Percentiles rank a stretch among this genome's conserved stretches.
These are phyloP conservation scores for Corythornis vintsioides DNA, from an alignment of 2,113 vertebrate genomes.

Conservation along the genomic window DNA sequence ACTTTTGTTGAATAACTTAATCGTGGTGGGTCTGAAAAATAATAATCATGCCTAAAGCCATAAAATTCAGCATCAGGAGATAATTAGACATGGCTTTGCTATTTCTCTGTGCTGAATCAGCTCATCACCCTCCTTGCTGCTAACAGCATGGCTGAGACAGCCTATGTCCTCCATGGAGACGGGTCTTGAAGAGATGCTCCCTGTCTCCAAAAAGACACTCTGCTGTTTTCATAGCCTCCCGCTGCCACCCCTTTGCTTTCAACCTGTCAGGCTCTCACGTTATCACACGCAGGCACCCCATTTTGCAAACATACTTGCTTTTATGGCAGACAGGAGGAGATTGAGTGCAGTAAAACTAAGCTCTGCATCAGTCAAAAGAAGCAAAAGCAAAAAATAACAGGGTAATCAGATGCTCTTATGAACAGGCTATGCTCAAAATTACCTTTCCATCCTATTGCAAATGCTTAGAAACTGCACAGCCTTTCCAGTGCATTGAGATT, in stretches of 20 bases:
- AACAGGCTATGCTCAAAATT: slow-evolving; percentile 10
- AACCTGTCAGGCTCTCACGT: not conserved
- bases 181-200: not conserved
- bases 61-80: not conserved
- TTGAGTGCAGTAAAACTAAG: slow-evolving; percentile 9
- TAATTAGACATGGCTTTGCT: not conserved
- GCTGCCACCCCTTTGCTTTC: not conserved
- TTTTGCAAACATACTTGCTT: not conserved
- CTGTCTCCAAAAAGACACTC: not conserved
- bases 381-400: not conserved
- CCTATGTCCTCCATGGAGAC: not conserved
- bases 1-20: not conserved
- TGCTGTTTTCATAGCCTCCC: not conserved
- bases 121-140: not conserved
- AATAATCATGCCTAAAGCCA: not conserved
- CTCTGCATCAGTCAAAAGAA: slow-evolving; percentile 25
- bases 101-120: not conserved
- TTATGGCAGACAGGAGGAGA: not conserved
- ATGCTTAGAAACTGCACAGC: slow-evolving; percentile 20
- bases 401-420: not conserved
- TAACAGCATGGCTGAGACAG: not conserved
- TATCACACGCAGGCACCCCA: not conserved
- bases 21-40: not conserved
- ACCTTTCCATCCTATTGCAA: slow-evolving; percentile 4
- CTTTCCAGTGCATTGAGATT: not conserved